A percentile compares a stretch with the other conserved stretches of the same genome.
These are phyloP conservation scores for Oligia strigilis DNA, from an alignment of 2,888 invertebrate species.

Conservation along the genomic window DNA sequence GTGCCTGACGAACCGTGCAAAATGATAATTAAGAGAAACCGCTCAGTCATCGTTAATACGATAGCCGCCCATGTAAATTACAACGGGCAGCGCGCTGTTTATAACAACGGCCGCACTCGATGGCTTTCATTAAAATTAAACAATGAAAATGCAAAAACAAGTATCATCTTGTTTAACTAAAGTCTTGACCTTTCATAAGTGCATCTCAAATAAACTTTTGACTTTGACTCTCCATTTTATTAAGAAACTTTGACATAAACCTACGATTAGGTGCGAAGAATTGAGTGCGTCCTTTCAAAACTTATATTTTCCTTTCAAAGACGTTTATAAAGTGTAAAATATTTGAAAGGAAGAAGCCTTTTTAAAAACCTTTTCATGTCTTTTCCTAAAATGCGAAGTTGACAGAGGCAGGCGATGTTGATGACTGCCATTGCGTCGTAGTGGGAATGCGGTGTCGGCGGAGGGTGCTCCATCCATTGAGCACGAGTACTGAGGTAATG, in stretches of 20 bases:
- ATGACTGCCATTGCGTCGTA: constrained; percentile 76
- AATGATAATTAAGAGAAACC: constrained; percentile 90
- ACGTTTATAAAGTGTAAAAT: constrained; percentile 67
- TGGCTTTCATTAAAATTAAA: constrained; percentile 85
- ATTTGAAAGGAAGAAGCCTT: constrained; percentile 63
- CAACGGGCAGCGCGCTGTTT: constrained; percentile 77
- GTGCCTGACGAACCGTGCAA: constrained; percentile 89
- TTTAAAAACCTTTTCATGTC: constrained; percentile 76
- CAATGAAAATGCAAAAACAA: constrained; percentile 74
- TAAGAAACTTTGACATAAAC: constrained; percentile 61
- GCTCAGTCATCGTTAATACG: constrained; percentile 89
- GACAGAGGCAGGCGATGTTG: constrained; percentile 72
- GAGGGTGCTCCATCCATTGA: constrained; percentile 77
- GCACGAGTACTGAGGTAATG: constrained; percentile 72
- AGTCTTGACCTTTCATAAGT: constrained; percentile 34
- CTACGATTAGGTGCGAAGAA: constrained; percentile 29
- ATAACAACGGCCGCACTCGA: constrained; percentile 84
- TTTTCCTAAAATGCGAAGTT: constrained; percentile 72
- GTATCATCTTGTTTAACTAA: constrained; percentile 56
- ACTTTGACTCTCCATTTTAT: constrained; percentile 47
- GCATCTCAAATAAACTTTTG: constrained; percentile 27
- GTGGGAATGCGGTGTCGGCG: constrained; percentile 67
- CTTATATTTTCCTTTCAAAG: constrained; percentile 45
- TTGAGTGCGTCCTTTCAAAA: constrained; percentile 33
- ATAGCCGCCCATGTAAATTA: constrained; percentile 88